A percentile compares a stretch with the other conserved stretches of the same genome.
These are phyloP conservation scores for Alosa alosa DNA, from an alignment of 2,113 vertebrate genomes.

Conservation along the genomic window DNA sequence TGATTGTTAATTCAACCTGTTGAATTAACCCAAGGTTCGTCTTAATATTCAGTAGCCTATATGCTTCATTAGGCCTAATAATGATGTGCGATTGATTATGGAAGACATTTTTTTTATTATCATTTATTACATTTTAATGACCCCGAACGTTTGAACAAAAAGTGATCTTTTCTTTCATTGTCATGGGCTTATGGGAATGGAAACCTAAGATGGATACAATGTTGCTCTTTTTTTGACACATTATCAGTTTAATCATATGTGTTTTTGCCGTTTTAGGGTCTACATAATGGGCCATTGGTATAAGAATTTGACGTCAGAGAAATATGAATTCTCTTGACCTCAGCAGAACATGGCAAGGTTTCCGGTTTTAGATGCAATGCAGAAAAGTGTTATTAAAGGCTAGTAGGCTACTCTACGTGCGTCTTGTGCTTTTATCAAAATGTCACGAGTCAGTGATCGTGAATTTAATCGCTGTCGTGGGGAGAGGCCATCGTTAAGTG, in stretches of 20 bases:
- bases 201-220: too few relatives aligned
- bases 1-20: background rate
- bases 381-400: conserved; percentile 22
- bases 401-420: conserved; percentile 31
- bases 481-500: conserved; percentile 59
- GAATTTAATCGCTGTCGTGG: conserved; percentile 64
- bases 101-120: too few relatives aligned
- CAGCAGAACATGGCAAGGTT: conserved; percentile 23
- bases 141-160: too few relatives aligned
- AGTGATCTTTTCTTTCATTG: background rate
- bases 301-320: conserved; percentile 9
- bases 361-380: conserved; percentile 21
- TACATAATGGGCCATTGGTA: background rate
- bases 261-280: background rate
- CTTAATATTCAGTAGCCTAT: background rate
- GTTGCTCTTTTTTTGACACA: background rate
- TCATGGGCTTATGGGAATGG: background rate
- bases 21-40: background rate
- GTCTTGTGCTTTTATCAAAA: conserved; percentile 72
- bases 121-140: too few relatives aligned
- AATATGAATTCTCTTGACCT: conserved; percentile 12
- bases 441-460: conserved; percentile 66
- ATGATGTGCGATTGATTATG: background rate
- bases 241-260: background rate
- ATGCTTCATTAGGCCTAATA: background rate